Percentiles rank a stretch among this genome's conserved stretches.
Evolutionary conservation across 2,888 invertebrate species (phyloP).

Genomic region (Diplazon laetatorius): DNA sequence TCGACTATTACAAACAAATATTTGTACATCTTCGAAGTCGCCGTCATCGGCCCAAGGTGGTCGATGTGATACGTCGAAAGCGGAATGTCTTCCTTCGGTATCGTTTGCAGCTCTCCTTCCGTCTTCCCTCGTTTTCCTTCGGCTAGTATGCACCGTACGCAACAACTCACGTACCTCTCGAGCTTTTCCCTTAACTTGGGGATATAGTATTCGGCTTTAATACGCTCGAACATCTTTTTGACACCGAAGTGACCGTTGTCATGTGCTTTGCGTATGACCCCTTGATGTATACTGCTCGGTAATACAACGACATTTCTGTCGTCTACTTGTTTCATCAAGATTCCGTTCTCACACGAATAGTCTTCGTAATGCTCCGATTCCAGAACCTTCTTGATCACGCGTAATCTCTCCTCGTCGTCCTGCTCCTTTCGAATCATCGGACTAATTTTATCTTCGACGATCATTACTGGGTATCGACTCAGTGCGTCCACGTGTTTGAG

Average conservation of each 20-base stretch:
- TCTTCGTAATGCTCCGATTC: constrained; percentile 51
- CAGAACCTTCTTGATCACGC: constrained; percentile 48
- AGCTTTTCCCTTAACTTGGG: constrained; percentile 55
- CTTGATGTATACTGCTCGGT: constrained; percentile 49
- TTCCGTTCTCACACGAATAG: constrained; percentile 45
- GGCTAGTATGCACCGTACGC: constrained; percentile 50
- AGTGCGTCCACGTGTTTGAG: constrained; percentile 69
- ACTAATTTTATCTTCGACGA: background rate
- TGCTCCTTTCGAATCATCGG: background rate
- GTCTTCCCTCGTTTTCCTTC: constrained; percentile 55
- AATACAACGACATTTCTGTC: constrained; percentile 42
- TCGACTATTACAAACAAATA: constrained; percentile 75
- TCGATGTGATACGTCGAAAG: constrained; percentile 74
- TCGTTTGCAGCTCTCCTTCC: constrained; percentile 40
- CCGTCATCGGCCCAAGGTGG: constrained; percentile 73
- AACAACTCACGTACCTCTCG: constrained; percentile 47
- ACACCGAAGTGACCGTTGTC: constrained; percentile 59
- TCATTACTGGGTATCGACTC: constrained; percentile 62
- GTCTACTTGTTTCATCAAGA: background rate
- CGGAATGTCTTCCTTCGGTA: constrained; percentile 58
- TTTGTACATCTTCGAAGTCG: constrained; percentile 72
- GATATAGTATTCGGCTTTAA: constrained; percentile 50
- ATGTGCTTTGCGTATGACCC: constrained; percentile 42
- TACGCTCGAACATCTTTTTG: constrained; percentile 50
- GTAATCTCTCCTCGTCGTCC: constrained; percentile 11